Evolutionary conservation across 1,140 invertebrate species (phyloP), one percentile per base, ranked within the genome.

Genomic region (Heterodera schachtii): DNA sequence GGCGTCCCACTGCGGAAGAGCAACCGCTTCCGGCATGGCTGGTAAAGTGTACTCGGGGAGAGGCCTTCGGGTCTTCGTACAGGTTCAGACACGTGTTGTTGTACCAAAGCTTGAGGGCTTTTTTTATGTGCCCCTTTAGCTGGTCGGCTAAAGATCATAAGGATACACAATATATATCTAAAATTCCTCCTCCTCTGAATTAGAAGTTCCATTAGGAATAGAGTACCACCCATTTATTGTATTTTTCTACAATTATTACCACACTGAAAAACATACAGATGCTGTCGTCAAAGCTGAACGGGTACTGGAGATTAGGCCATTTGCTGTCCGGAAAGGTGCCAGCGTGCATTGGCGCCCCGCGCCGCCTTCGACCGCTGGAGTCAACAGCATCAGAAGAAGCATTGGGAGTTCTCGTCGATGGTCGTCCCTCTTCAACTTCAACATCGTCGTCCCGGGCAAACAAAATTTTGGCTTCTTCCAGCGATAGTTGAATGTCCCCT

Each of bases 31-130:
- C 9, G 47, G 47, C 47, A 57, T 85, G 86, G 66, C 81, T 76
- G 87, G 86, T 86, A 82, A 86, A 87, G 31, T 85, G 84, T 57
- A 87, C 83, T 49, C 85, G 79, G 19, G 86, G 84, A 11, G 75
- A 85, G 3, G 69, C 83, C 13, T 83, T 79, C 11, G 84, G 83
- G 31, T 86, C 79, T 47, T 87, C 82, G 44, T 82, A 77, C 81
- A 82, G 84, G 21, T 81, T 7, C 13, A 82, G 49, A 79, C 81
- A 82, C 8, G 81, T 85, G 66, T 82, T 84, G n/a, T 84, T 71
- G 44, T 83, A 57, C 81, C 81, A 82, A 60, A 84, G 77, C 44
- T 70, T 4, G 69, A 70, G 41, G 69, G 69, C 69, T 46, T 70
- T 70, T 4, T 70, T 5, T 43, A 70, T 70, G 41, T 43, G 69